Conservation (phyloP, 2,113 vertebrate species). For the Silurus glanis region DNA sequence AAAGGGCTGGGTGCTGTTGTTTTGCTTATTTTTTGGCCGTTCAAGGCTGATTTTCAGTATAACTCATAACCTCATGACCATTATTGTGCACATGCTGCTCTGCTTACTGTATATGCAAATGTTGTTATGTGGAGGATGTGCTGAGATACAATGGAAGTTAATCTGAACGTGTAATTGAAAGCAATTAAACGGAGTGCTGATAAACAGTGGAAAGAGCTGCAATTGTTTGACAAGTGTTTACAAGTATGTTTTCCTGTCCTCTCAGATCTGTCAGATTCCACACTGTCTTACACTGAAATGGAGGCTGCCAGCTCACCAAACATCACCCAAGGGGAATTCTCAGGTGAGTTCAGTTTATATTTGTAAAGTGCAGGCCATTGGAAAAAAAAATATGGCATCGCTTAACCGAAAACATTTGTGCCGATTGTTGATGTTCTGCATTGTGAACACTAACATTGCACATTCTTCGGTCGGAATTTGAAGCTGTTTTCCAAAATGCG, state of each 20-base stretch:
- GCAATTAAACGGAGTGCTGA: not conserved
- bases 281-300: conserved; percentile 99
- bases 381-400: not conserved
- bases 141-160: not conserved
- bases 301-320: conserved; percentile 92
- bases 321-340: conserved; percentile 87
- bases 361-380: conserved; percentile 4
- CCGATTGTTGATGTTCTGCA: not conserved
- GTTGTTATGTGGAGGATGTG: not conserved
- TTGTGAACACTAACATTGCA: not conserved
- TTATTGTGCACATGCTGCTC: not conserved
- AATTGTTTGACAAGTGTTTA: conserved; percentile 21
- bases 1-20: conserved; percentile 20
- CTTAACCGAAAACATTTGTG: not conserved
- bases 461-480: conserved; percentile 18
- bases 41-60: not conserved
- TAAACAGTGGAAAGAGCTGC: conserved; percentile 9
- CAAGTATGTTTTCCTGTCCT: conserved; percentile 34
- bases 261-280: conserved; percentile 96
- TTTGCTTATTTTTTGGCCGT: conserved; percentile 23
- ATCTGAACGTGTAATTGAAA: not conserved
- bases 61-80: not conserved
- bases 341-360: conserved; percentile 78
- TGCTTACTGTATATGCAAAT: not conserved
- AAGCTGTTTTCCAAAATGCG: conserved; percentile 23